Base-by-base conservation (phyloP, 2,888 invertebrate species). In the Disparrhopalites patrizii region DNA sequence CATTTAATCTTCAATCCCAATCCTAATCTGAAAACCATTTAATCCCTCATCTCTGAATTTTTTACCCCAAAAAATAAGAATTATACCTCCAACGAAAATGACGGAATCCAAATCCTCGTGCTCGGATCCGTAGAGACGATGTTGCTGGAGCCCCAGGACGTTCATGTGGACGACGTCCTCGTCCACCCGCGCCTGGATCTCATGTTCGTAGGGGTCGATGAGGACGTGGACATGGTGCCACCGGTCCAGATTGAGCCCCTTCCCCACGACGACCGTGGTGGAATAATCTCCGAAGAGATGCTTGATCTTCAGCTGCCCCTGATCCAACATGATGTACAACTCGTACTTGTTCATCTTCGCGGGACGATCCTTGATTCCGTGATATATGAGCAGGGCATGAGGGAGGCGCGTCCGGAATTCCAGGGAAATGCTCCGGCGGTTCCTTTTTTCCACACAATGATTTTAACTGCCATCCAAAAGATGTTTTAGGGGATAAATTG, bases 271-370 rank as follows among this genome's bases (percentile, higher is more conserved):
- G 47, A 93, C 77, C n/a, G 85, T 85, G 0, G 92, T 92, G 61
- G 91, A 85, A 78, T 89, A 88, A 78, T 92, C 91, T 3, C 92
- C 92, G 78, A 92, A 93, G 28, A 93, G 91, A 78, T 93, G 93
- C 8, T 93, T 92, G 64, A 93, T 91, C 83, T 93, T 93, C 20
- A 93, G 81, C 80, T 92, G 91, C 18, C 93, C 93, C 78, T 93
- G 93, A 79, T 93, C 92, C 25, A 93, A 90, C 77, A 93, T 93
- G 38, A 93, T 89, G 79, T 93, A 93, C 23, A 93, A 81, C 54
- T 93, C 93, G 77, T 93, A 93, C 0, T 92, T 91, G 76, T 91
- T 90, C 78, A 93, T 84, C 68, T 88, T 87, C 61, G 88, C 86
- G 5, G 91, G 91, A 7, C 82, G 78, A 78, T 91, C 90, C 79